Percentiles rank a stretch among this genome's conserved stretches.
phyloP scores from a whole-genome alignment of 2,888 invertebrate species.

The Phortica magna region DNA sequence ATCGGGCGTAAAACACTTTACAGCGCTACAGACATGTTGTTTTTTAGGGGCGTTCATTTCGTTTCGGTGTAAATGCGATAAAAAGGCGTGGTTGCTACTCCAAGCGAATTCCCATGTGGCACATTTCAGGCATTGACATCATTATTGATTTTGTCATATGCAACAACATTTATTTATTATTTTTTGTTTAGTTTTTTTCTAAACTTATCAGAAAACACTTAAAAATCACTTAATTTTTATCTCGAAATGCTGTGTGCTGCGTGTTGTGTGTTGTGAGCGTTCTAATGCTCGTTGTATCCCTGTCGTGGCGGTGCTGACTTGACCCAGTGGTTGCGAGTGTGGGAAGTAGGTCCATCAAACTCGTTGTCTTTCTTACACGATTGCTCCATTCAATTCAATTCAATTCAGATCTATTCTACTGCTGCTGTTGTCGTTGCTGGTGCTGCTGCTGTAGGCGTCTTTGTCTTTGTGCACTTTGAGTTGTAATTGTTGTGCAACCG shows the following conservation, averaged over 20 bases:
- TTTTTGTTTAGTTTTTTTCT: conserved; percentile 52
- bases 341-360: conserved; percentile 65
- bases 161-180: conserved; percentile 32
- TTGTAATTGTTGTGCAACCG: conserved; percentile 44
- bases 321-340: conserved; percentile 62
- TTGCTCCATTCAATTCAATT: not conserved
- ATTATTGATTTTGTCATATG: conserved; percentile 43
- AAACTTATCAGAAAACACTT: conserved; percentile 43
- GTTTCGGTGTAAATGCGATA: not conserved
- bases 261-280: conserved; percentile 57
- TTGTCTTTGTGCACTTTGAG: conserved; percentile 44
- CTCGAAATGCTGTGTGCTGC: conserved; percentile 52
- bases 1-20: not conserved
- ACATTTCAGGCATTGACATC: conserved; percentile 16
- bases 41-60: not conserved
- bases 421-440: not conserved
- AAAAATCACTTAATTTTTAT: conserved; percentile 64
- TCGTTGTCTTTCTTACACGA: not conserved
- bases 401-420: conserved; percentile 42
- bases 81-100: not conserved
- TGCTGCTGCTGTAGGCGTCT: conserved; percentile 19
- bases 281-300: conserved; percentile 16
- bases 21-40: not conserved
- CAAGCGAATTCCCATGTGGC: conserved; percentile 49
- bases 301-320: conserved; percentile 23